Evolutionary conservation across 2,888 invertebrate genomes (phyloP), one percentile per base, ranked within the genome.

Genomic region (Keiferia lycopersicella): DNA sequence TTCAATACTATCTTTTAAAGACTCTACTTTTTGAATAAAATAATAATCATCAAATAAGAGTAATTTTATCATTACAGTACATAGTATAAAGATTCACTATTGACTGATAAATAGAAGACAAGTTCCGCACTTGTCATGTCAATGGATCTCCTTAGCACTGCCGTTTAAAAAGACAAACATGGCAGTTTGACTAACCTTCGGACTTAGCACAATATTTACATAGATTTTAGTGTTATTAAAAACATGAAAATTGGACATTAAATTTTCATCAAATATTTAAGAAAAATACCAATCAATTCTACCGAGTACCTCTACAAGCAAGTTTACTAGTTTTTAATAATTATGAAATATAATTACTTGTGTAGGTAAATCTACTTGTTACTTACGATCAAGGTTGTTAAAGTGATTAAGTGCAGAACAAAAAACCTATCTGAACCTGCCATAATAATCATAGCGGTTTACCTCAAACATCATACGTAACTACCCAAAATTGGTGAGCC

Each of bases 181-280:
- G 34, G n/a, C 16, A 56, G 56, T 56, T 56, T 56, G 34, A 26
- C 56, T 16, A 34, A 56, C 56, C 56, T 56, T 56, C 26, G 56
- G 34, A 56, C 26, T 26, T 56, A 34, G 34, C 34, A n/a, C 18
- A 14, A 56, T 56, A 56, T 56, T 56, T 56, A 56, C 56, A 26
- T 16, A 34, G 16, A n/a, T 56, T 34, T 56, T 34, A 34, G 34
- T 30, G n/a, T 26, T 18, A 18, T 18, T 22, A 51, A 26, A 45
- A n/a, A 0, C 3, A n/a, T n/a, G n/a, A n/a, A n/a, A n/a, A 16
- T 16, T 7, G 2, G 16, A 45, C 16, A 7, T 3, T 45, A n/a
- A n/a, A n/a, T 45, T 45, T 26, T 26, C 6, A 26, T 26, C 26
- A 26, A 4, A 26, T 4, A 26, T 2, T 26, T 26, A 26, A 26